phyloP scores from a whole-genome alignment of 2,113 vertebrate genomes.

The Chiloscyllium plagiosum region DNA sequence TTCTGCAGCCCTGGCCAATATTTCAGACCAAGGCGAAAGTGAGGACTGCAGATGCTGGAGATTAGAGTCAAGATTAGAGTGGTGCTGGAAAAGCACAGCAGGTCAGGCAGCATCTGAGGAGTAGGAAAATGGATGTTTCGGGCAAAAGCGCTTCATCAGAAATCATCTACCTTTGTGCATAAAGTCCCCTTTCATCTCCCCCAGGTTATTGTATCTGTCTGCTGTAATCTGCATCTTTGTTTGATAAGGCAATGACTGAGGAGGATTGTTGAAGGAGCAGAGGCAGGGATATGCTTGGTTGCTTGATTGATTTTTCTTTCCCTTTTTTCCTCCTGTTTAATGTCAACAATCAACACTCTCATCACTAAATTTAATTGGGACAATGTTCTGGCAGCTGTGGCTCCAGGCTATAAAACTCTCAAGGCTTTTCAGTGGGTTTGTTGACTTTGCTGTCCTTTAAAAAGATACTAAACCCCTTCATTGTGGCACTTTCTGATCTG shows the following conservation, averaged over 20 bases:
- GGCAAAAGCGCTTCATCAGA: no score
- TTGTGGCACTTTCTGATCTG: not conserved
- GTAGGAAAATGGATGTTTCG: no score
- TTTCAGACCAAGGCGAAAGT: not conserved
- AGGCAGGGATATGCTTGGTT: not conserved
- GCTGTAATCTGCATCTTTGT: not conserved
- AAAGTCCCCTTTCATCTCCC: not conserved
- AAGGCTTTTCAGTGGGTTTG: not conserved
- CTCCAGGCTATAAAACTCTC: not conserved
- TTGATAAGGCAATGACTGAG: not conserved
- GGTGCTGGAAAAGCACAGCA: no score
- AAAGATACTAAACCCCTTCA: not conserved
- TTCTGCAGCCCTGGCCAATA: not conserved
- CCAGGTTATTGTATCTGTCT: not conserved
- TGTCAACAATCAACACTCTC: conserved; percentile 13
- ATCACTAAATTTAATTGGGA: conserved; percentile 25
- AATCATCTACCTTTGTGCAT: not conserved
- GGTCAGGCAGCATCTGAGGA: no score
- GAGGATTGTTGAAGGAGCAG: not conserved
- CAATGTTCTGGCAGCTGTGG: conserved; percentile 14
- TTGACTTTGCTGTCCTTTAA: not conserved
- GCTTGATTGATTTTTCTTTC: not conserved
- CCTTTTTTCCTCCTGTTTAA: not conserved
- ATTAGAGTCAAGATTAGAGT: no score
- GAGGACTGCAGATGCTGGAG: no score